phyloP scores from a whole-genome alignment of 2,888 invertebrate genomes.

The Oxyscelio sp. region DNA sequence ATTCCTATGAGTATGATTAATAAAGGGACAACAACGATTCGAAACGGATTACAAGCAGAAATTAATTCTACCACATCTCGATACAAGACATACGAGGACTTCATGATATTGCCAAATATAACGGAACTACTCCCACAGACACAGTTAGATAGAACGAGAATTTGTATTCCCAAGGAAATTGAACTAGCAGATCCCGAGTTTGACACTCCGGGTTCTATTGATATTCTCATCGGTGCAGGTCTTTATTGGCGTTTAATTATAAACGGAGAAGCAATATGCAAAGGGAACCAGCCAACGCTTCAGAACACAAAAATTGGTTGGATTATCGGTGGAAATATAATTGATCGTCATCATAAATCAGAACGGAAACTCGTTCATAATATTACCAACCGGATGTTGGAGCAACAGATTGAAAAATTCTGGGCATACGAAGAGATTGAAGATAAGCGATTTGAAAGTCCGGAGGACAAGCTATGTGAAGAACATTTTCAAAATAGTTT shows the following conservation, averaged over 20 bases:
- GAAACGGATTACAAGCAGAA: neutral
- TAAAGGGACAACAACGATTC: neutral
- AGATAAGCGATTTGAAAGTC: neutral
- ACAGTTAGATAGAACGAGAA: neutral
- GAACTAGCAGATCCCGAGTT: neutral
- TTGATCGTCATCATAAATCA: neutral
- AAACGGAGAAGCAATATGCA: neutral
- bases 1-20: conserved; percentile 13
- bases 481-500: neutral
- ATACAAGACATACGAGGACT: neutral
- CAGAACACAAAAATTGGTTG: neutral
- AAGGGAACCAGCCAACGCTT: neutral
- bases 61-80: neutral
- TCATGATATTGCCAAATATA: neutral
- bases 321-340: neutral
- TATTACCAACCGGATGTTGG: neutral
- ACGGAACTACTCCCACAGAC: neutral
- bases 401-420: conserved; percentile 10
- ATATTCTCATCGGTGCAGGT: neutral
- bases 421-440: neutral
- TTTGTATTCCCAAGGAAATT: neutral
- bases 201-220: neutral
- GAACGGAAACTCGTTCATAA: neutral
- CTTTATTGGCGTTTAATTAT: neutral
- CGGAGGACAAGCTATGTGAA: neutral